Evolutionary conservation across 1,140 invertebrate genomes (phyloP), one percentile per base, ranked within the genome.

Genomic region (Halesus radiatus): DNA sequence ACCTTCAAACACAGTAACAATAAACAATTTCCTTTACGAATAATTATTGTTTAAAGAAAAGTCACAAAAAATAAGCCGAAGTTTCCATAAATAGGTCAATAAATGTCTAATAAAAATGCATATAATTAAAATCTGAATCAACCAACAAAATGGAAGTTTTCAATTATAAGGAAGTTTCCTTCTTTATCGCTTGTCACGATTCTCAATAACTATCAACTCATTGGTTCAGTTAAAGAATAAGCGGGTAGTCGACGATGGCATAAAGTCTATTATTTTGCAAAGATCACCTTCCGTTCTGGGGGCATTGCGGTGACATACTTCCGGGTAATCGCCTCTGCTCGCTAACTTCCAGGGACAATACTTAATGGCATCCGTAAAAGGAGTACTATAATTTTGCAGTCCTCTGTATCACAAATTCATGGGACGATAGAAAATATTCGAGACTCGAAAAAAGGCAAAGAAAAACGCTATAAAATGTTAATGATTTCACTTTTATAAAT

Each of bases 301-400:
- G 26, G 70, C 8, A 54, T 18, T 73, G 45, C 18, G 20, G 54
- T 26, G 45, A 53, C 20, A 73, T 54, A 32, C 37, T 66, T 66
- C 32, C 26, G 1, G 50, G n/a, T 37, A 53, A 73, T 53, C 10
- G 23, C 22, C 45, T 54, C 70, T 54, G 52, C 70, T 53, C 45
- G 13, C 20, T 4, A 73, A 73, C 45, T 73, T 73, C 32, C 64
- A 32, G 18, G 29, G 64, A 68, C 64, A 32, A 1, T 13, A 73
- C 70, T 13, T 13, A 54, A 54, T 73, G 45, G 20, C 70, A 26
- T 52, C 68, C 6, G 29, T 73, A 54, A 73, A 66, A 54, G 22
- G 64, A 68, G 64, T 54, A 23, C 70, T 73, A 54, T 73, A 73
- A 73, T 73, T 73, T 73, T 22, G n/a, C 16, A 73, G 52, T 54